phyloP scores from a whole-genome alignment of 2,888 invertebrate genomes.

The Meandrusa payeni region DNA sequence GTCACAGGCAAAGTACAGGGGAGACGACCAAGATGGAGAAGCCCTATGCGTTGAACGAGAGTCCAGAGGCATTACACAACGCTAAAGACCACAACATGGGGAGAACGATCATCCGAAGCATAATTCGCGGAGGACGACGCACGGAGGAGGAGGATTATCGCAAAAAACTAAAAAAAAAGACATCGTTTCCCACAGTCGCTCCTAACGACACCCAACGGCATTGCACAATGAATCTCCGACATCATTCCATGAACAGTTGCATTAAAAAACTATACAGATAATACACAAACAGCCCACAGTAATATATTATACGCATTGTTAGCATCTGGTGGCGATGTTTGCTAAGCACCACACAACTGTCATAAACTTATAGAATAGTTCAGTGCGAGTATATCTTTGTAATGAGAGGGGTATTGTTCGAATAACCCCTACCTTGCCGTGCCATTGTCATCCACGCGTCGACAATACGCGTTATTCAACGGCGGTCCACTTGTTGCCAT shows the following conservation, averaged over 20 bases:
- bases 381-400: conserved; percentile 11
- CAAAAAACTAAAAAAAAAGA: no score
- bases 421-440: conserved; percentile 11
- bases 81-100: no score
- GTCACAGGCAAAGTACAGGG: no score
- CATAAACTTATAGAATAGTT: conserved; percentile 21
- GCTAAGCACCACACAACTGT: conserved; percentile 22
- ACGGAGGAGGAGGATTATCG: no score
- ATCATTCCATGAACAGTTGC: conserved; percentile 1
- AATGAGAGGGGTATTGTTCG: conserved; percentile 17
- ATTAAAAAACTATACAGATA: conserved; percentile 9
- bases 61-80: no score
- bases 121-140: no score
- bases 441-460: conserved; percentile 13
- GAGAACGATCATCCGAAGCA: no score
- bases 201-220: no score
- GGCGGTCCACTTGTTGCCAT: conserved; percentile 28
- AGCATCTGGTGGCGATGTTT: conserved; percentile 22
- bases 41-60: no score
- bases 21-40: no score
- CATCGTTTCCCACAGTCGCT: no score
- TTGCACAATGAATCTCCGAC: no score
- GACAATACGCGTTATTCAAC: conserved; percentile 14
- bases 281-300: conserved; percentile 7
- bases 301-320: conserved; percentile 22